Evolutionary conservation across 2,888 invertebrate genomes (phyloP).

Genomic region (Pristionchus exspectatus): DNA sequence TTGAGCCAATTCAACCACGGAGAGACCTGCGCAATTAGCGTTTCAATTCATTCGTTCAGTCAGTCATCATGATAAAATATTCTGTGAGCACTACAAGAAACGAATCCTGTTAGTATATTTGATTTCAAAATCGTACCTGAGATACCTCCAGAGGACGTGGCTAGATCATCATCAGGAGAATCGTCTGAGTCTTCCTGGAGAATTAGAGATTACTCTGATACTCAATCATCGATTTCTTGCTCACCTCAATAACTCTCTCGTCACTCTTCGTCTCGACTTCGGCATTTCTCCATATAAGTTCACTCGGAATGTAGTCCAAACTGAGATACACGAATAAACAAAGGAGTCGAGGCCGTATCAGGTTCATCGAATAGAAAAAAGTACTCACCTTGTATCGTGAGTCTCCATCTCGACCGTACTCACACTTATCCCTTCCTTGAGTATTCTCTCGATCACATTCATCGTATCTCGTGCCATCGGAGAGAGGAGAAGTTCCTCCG

Average conservation of each 20-base stretch:
- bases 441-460: constrained; percentile 37
- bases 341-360: neutral
- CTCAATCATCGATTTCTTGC: neutral
- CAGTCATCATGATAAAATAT: neutral
- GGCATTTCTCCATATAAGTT: constrained; percentile 32
- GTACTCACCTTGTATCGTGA: neutral
- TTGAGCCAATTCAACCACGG: constrained; percentile 34
- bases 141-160: constrained; percentile 8
- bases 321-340: neutral
- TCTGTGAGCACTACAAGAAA: too few species aligned
- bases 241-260: constrained; percentile 27
- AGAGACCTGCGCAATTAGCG: neutral
- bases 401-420: constrained; percentile 31
- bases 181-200: constrained; percentile 23
- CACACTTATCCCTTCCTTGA: constrained; percentile 15
- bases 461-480: constrained; percentile 20
- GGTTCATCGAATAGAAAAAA: neutral
- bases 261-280: constrained; percentile 26
- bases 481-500: constrained; percentile 15
- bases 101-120: too few species aligned
- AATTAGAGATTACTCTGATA: neutral
- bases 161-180: neutral
- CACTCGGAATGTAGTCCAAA: constrained; percentile 30
- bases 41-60: neutral
- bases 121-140: neutral